A percentile compares a stretch with the other conserved stretches of the same genome.
These are phyloP conservation scores for Agrotis ipsilon DNA, from an alignment of 2,888 invertebrate species.

Conservation along the genomic window DNA sequence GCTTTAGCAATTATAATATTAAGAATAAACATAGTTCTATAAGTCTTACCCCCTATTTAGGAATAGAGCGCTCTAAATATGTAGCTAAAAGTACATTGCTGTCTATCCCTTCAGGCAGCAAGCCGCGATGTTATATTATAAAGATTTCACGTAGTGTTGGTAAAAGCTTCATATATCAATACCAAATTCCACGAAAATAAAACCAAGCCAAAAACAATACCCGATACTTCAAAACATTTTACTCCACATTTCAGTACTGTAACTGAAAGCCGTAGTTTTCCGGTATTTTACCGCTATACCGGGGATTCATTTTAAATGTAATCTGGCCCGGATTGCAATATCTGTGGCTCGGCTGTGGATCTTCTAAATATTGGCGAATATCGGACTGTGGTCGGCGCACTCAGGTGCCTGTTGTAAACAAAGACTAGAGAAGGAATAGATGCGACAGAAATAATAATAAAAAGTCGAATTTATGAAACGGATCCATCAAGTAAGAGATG, in stretches of 20 bases:
- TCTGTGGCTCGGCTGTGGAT: constrained; percentile 66
- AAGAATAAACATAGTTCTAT: too few species aligned
- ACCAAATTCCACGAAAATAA: background rate
- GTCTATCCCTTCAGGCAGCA: background rate
- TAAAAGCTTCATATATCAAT: background rate
- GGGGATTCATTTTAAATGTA: constrained; percentile 72
- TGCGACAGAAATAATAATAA: background rate
- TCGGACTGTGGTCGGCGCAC: constrained; percentile 66
- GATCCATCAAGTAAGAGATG: background rate
- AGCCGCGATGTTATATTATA: background rate
- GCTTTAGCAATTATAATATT: too few species aligned
- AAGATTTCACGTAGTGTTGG: background rate
- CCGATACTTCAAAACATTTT: constrained; percentile 25
- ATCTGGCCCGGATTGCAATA: constrained; percentile 73
- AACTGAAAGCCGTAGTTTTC: constrained; percentile 46
- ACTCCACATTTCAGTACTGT: constrained; percentile 31
- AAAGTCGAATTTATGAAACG: background rate
- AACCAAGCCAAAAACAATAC: constrained; percentile 9
- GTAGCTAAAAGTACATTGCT: too few species aligned
- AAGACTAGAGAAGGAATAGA: constrained; percentile 49
- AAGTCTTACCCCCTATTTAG: too few species aligned
- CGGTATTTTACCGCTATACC: constrained; percentile 36
- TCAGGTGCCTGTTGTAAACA: constrained; percentile 57
- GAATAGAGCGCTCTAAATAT: too few species aligned
- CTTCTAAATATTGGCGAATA: constrained; percentile 79